Percentiles rank a stretch among this genome's conserved stretches.
Evolutionary conservation across 2,113 vertebrate genomes (phyloP).

Genomic region (Nerophis ophidion): DNA sequence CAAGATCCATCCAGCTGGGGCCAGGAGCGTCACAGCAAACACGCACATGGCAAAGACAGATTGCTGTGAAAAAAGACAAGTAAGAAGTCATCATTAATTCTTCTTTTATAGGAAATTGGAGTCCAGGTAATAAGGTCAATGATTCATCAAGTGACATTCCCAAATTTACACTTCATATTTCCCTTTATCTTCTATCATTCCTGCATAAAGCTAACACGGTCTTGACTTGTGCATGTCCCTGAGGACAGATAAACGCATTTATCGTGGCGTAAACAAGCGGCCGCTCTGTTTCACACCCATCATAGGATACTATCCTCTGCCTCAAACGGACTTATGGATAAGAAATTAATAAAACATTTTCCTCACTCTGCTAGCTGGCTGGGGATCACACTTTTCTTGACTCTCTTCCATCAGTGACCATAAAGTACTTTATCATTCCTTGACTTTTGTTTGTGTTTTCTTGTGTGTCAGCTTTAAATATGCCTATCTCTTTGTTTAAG

Average conservation of each 20-base stretch:
- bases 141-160: slow-evolving; percentile 24
- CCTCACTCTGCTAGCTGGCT: slow-evolving; percentile 23
- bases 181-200: slow-evolving; percentile 31
- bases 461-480: background rate
- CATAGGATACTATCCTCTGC: slow-evolving; percentile 40
- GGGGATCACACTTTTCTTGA: slow-evolving; percentile 39
- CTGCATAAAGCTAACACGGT: slow-evolving; percentile 34
- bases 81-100: slow-evolving; percentile 1
- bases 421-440: slow-evolving; percentile 25
- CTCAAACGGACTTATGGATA: slow-evolving; percentile 51
- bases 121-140: background rate
- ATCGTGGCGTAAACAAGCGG: slow-evolving; percentile 43
- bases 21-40: slow-evolving; percentile 70
- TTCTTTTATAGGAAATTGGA: background rate
- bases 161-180: slow-evolving; percentile 17
- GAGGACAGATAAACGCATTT: slow-evolving; percentile 50
- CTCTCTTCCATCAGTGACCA: slow-evolving; percentile 42
- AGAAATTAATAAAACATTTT: slow-evolving; percentile 63
- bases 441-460: background rate
- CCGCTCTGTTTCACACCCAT: slow-evolving; percentile 40
- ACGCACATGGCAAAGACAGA: slow-evolving; percentile 67
- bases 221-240: slow-evolving; percentile 33
- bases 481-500: background rate
- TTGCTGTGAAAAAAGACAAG: slow-evolving; percentile 62
- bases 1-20: slow-evolving; percentile 76